Base-by-base conservation (phyloP, 1,140 invertebrate genomes). In the Aphis craccivora region DNA sequence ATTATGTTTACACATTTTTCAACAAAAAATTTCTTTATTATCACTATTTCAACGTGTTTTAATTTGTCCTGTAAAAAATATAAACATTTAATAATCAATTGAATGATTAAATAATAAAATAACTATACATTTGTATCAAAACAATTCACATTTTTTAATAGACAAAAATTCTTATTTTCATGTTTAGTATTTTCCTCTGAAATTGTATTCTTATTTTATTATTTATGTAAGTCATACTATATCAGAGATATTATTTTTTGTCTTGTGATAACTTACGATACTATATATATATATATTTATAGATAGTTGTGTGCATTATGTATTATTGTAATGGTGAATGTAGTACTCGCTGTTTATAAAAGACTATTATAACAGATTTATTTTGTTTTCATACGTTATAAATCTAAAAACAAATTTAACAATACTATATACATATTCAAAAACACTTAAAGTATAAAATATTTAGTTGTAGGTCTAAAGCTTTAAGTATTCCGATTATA, bases 371-470 rank as follows among this genome's bases (percentile, higher is more conserved):
- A 18, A 76, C n/a, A 76, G 4, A 76, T 76, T 35, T 76, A n/a
- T 76, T 76, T 76, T 76, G n/a, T 35, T n/a, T 76, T 76, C 30
- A 76, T 76, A 76, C 30, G 14, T 76, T 18, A 67, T 76, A n/a
- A 5, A 76, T 76, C n/a, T 76, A 76, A n/a, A 76, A 76, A n/a
- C n/a, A 11, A 76, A 76, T 76, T 6, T n/a, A 76, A n/a, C 14
- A 76, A 76, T 76, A 76, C 14, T 76, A 76, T 67, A n/a, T 30
- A 30, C 55, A 60, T 25, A 60, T 60, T 60, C 30, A 76, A 76
- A 76, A 76, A 76, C 30, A 76, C 60, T 76, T 76, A 18, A 76
- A n/a, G 60, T 76, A n/a, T 76, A 76, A 83, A 37, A 83, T 83
- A 37, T 83, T 83, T 83, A 83, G 35, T 37, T 83, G 20, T 37